phyloP scores from a whole-genome alignment of 2,888 invertebrate species.

The Slavum lentiscoides region DNA sequence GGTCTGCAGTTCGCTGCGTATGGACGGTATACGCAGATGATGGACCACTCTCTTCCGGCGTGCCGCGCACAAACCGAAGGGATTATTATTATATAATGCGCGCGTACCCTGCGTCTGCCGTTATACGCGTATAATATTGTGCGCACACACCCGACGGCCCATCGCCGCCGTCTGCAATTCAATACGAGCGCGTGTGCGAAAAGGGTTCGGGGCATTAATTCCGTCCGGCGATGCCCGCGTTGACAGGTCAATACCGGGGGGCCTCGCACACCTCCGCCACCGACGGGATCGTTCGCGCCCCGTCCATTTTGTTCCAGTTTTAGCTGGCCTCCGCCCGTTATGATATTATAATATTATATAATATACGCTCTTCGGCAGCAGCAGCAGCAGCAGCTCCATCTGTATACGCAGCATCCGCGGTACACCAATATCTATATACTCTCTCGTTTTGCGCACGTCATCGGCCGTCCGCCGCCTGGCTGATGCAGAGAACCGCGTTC shows the following conservation, averaged over 20 bases:
- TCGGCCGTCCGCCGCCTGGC: no score
- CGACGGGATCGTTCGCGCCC: not conserved
- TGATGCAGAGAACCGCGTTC: no score
- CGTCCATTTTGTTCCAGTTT: slow-evolving; percentile 51
- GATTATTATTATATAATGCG: slow-evolving; percentile 31
- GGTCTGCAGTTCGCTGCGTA: no score
- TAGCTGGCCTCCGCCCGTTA: not conserved
- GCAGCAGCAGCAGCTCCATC: no score
- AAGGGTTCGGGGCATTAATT: slow-evolving; percentile 51
- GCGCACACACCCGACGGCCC: slow-evolving; percentile 4
- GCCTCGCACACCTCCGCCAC: not conserved
- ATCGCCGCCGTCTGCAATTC: not conserved
- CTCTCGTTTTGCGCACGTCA: no score
- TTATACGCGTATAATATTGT: not conserved
- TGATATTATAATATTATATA: no score
- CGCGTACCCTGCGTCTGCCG: no score
- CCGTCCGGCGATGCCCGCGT: slow-evolving; percentile 44
- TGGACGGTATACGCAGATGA: not conserved
- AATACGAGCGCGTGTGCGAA: not conserved
- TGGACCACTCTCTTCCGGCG: slow-evolving; percentile 43
- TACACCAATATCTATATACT: no score
- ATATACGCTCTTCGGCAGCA: no score
- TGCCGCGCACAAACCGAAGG: slow-evolving; percentile 30
- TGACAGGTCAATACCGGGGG: slow-evolving; percentile 38
- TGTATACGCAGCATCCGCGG: no score